Evolutionary conservation across 2,113 vertebrate genomes (phyloP).

Genomic region (Calyptomena viridis): DNA sequence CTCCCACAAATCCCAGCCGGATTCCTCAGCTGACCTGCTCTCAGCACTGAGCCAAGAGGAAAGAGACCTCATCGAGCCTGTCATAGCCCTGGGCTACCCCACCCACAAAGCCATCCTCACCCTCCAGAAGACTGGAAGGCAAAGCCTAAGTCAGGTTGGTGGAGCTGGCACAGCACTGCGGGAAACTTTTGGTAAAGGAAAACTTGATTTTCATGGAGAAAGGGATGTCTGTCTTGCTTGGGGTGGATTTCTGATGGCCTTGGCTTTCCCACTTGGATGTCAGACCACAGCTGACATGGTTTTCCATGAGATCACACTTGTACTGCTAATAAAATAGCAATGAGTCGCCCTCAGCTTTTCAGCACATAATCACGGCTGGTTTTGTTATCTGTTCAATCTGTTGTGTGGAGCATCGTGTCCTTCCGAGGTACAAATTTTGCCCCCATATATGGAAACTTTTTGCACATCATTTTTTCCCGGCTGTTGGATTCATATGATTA

Average conservation of each 20-base stretch:
- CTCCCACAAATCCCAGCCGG: conserved; percentile 51
- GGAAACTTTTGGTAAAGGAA: neutral
- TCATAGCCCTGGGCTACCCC: conserved; percentile 86
- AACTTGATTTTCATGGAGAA: neutral
- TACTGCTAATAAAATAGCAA: neutral
- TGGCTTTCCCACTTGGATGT: neutral
- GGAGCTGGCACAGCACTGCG: accelerated
- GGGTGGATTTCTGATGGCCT: neutral
- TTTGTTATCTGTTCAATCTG: neutral
- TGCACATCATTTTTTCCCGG: neutral
- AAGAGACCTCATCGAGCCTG: conserved; percentile 80
- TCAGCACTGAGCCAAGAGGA: conserved; percentile 88
- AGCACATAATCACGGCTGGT: neutral
- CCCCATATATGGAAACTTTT: conserved; percentile 22
- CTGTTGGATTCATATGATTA: neutral
- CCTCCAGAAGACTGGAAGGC: conserved; percentile 86
- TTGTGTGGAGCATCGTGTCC: neutral
- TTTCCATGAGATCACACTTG: neutral
- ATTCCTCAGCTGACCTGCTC: conserved; percentile 83
- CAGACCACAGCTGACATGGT: neutral
- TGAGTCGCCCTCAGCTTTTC: neutral
- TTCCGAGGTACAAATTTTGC: neutral
- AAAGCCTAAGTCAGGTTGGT: conserved; percentile 86
- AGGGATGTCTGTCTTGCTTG: neutral
- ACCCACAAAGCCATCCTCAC: conserved; percentile 85